Conservation (phyloP, 2,888 invertebrate genomes). For the Napeogenes inachia region DNA sequence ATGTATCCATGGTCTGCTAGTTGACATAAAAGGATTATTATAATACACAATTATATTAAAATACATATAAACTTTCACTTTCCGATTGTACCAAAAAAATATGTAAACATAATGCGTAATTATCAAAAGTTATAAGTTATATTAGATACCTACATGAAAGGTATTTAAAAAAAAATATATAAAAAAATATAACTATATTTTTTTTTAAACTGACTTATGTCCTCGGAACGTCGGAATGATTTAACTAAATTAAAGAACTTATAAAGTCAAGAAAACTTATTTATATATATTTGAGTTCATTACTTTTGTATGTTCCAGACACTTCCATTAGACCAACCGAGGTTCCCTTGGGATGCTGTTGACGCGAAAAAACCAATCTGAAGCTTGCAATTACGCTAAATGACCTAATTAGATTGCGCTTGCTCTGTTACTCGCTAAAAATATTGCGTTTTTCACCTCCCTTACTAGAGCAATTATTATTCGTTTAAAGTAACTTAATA, state of each 20-base stretch:
- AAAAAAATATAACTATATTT: too few species aligned
- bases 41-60: background rate
- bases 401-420: slow-evolving; percentile 57
- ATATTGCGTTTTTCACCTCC: slow-evolving; percentile 25
- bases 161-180: too few species aligned
- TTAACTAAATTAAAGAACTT: too few species aligned
- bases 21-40: slow-evolving; percentile 1
- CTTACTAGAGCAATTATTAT: background rate
- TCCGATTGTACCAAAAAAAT: too few species aligned
- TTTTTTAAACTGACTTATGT: too few species aligned
- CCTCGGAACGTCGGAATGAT: too few species aligned
- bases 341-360: slow-evolving; percentile 60
- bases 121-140: too few species aligned
- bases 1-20: slow-evolving; percentile 1
- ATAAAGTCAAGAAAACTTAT: slow-evolving; percentile 28
- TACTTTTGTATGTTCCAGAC: slow-evolving; percentile 42
- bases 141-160: too few species aligned
- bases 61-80: slow-evolving; percentile 4
- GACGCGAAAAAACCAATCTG: slow-evolving; percentile 74
- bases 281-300: slow-evolving; percentile 33
- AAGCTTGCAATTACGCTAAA: slow-evolving; percentile 71
- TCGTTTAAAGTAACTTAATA: too few species aligned
- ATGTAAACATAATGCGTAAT: too few species aligned
- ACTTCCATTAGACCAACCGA: slow-evolving; percentile 66
- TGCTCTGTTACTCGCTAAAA: slow-evolving; percentile 24